Percentiles rank a stretch among this genome's conserved stretches.
phyloP scores from a whole-genome alignment of 2,113 vertebrate species.

The Corythornis cristatus region DNA sequence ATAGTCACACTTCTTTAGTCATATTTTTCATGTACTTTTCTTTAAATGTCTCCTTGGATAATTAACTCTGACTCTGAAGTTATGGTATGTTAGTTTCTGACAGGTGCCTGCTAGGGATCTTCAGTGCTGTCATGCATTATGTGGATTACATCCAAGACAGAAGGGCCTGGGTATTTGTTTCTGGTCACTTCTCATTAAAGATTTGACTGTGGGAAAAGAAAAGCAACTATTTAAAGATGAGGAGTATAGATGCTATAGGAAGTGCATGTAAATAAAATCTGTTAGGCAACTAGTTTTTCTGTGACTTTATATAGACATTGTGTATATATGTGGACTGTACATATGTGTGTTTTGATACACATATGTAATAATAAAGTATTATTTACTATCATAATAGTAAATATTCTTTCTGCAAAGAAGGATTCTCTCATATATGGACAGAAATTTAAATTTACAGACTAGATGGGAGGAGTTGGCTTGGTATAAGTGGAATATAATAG shows the following conservation, averaged over 20 bases:
- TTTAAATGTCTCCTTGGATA: conserved; percentile 76
- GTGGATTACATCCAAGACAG: conserved; percentile 76
- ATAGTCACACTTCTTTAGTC: conserved; percentile 54
- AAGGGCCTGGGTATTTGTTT: conserved; percentile 61
- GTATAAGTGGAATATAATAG: background rate
- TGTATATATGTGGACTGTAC: background rate
- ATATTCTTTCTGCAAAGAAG: background rate
- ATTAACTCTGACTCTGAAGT: conserved; percentile 74
- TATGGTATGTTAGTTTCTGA: conserved; percentile 74
- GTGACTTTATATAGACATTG: background rate
- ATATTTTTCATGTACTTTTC: conserved; percentile 72
- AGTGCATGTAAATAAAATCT: conserved; percentile 38
- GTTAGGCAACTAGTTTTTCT: conserved; percentile 22
- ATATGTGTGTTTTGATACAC: background rate
- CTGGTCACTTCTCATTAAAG: conserved; percentile 76
- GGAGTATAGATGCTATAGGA: conserved; percentile 9
- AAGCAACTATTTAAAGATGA: conserved; percentile 53
- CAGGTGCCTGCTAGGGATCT: conserved; percentile 78
- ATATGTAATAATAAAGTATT: too few species aligned
- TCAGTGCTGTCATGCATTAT: conserved; percentile 74
- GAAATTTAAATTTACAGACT: background rate
- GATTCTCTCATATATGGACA: background rate
- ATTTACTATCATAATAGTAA: background rate
- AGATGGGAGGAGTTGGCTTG: background rate
- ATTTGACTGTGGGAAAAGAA: conserved; percentile 52